Evolutionary conservation across 2,113 vertebrate species (phyloP).

Genomic region (Pangasianodon hypophthalmus): DNA sequence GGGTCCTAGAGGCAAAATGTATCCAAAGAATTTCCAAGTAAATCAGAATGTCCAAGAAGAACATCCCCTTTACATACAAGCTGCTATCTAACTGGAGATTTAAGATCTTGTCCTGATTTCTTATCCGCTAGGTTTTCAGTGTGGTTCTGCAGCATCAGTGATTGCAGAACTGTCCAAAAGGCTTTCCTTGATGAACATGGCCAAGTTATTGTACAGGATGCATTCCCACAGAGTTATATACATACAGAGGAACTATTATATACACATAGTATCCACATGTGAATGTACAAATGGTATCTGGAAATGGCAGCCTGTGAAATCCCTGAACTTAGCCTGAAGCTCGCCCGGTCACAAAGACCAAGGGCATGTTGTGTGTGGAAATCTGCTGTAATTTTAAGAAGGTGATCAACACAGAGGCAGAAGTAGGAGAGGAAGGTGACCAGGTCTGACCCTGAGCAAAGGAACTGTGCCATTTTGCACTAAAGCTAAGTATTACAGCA

Average conservation of each 20-base stretch:
- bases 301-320: slow-evolving; percentile 5
- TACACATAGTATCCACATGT: slow-evolving; percentile 59
- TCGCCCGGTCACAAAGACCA: slow-evolving; percentile 12
- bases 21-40: slow-evolving; percentile 16
- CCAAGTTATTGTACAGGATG: slow-evolving; percentile 12
- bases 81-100: background rate
- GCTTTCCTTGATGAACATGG: background rate
- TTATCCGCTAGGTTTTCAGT: background rate
- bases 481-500: slow-evolving; percentile 29
- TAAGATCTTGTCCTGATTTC: background rate
- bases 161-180: background rate
- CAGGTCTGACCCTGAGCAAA: slow-evolving; percentile 28
- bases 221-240: slow-evolving; percentile 52
- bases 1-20: slow-evolving; percentile 9
- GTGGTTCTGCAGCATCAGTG: background rate
- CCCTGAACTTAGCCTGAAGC: slow-evolving; percentile 18
- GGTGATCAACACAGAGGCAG: background rate
- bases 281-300: slow-evolving; percentile 49
- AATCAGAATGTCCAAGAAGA: background rate
- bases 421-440: background rate
- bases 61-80: background rate
- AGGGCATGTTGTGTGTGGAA: slow-evolving; percentile 3
- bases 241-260: slow-evolving; percentile 62
- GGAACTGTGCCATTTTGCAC: slow-evolving; percentile 13
- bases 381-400: background rate